phyloP scores from a whole-genome alignment of 2,113 vertebrate genomes.

The Bathybates hornii region DNA sequence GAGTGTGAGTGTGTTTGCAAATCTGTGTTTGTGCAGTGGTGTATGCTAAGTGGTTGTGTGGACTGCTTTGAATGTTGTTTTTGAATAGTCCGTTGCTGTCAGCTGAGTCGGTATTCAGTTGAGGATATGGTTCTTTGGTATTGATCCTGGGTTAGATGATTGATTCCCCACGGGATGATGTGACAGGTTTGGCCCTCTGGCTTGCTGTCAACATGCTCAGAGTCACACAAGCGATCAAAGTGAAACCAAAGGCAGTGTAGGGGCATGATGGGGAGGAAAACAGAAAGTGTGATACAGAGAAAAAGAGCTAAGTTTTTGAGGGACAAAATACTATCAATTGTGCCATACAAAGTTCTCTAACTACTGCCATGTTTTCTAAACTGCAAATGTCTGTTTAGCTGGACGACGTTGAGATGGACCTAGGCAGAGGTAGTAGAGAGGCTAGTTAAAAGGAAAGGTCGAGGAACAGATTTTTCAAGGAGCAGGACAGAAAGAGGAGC shows the following conservation, averaged over 20 bases:
- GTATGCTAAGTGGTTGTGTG: slow-evolving; percentile 4
- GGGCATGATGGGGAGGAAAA: background rate
- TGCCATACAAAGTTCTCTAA: background rate
- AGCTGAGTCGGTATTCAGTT: slow-evolving; percentile 12
- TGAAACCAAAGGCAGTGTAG: background rate
- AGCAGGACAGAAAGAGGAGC: background rate
- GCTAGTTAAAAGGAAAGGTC: background rate
- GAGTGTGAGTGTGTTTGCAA: background rate
- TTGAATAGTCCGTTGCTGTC: slow-evolving; percentile 23
- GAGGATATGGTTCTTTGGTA: slow-evolving; percentile 31
- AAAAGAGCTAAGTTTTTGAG: background rate
- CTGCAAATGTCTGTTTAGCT: background rate
- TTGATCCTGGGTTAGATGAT: slow-evolving; percentile 55
- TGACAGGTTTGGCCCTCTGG: slow-evolving; percentile 1
- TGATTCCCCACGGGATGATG: slow-evolving; percentile 32
- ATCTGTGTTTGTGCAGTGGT: background rate
- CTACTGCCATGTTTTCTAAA: background rate
- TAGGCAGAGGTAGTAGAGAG: background rate
- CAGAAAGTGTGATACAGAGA: background rate
- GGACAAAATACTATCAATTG: background rate
- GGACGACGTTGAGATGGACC: background rate
- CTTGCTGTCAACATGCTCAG: slow-evolving; percentile 31
- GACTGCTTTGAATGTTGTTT: slow-evolving; percentile 3
- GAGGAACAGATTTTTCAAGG: background rate
- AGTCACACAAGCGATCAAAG: slow-evolving; percentile 24